A percentile compares a stretch with the other conserved stretches of the same genome.
These are phyloP conservation scores for Caenorhabditis brenneri DNA, from an alignment of 1,140 invertebrate genomes.

Conservation along the genomic window DNA sequence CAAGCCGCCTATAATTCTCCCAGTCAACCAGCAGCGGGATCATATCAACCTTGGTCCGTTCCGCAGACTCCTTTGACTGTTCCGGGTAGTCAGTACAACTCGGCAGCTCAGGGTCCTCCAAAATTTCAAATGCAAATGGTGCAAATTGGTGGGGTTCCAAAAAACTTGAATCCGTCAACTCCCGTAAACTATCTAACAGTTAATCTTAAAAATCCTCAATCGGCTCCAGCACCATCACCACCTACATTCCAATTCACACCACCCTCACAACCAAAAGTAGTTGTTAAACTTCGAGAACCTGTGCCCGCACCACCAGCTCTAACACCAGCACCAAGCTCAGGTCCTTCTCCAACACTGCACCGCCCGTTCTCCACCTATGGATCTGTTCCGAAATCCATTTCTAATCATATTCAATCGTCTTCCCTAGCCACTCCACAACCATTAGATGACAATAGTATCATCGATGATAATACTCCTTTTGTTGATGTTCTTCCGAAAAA, in stretches of 20 bases:
- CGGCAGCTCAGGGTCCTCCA: neutral
- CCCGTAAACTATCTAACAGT: constrained; percentile 14
- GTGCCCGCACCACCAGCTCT: too few relatives aligned
- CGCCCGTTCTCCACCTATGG: constrained; percentile 31
- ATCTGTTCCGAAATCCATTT: neutral
- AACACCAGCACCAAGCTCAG: neutral
- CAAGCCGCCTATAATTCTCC: constrained; percentile 8
- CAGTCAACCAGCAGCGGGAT: neutral
- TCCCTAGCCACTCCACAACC: constrained; percentile 19
- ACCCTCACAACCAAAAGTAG: neutral
- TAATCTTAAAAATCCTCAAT: neutral
- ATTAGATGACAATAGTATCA: neutral
- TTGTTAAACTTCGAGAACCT: neutral
- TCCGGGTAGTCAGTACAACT: neutral
- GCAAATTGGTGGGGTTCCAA: neutral
- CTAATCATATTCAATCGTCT: constrained; percentile 5
- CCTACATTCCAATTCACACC: neutral
- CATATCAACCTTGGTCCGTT: neutral
- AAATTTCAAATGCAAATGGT: constrained; percentile 22
- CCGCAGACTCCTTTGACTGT: neutral
- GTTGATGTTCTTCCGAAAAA: constrained; percentile 21
- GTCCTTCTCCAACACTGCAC: neutral
- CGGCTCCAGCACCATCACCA: neutral
- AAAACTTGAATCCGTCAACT: constrained; percentile 7
- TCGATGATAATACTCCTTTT: constrained; percentile 22